phyloP scores from a whole-genome alignment of 2,113 vertebrate genomes.

The Bungarus multicinctus region DNA sequence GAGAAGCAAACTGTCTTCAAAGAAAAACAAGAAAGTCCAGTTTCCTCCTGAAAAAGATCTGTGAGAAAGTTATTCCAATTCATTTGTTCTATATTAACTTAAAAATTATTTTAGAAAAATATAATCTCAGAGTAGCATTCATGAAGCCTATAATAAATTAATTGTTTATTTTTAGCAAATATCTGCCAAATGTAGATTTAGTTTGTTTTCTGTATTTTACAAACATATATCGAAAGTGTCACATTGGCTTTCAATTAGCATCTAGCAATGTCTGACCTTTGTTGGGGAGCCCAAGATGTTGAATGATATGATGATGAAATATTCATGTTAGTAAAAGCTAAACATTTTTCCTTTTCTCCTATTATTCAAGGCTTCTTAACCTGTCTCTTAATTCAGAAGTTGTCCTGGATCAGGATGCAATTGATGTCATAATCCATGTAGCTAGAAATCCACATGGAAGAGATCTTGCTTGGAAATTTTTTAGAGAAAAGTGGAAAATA shows the following conservation, averaged over 20 bases:
- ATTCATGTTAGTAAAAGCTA: conserved; percentile 17
- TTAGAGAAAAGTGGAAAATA: conserved; percentile 94
- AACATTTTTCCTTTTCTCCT: conserved; percentile 24
- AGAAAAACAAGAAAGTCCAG: too few relatives aligned
- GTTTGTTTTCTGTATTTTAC: conserved; percentile 5
- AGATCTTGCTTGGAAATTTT: conserved; percentile 94
- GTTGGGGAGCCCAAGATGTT: not conserved
- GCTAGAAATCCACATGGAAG: conserved; percentile 93
- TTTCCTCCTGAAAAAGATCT: too few relatives aligned
- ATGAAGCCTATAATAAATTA: not conserved
- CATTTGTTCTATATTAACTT: not conserved
- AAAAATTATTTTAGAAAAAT: not conserved
- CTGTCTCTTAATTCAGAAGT: conserved; percentile 93
- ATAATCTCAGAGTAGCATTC: not conserved
- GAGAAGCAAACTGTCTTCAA: too few relatives aligned
- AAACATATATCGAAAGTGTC: not conserved
- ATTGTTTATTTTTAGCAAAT: not conserved
- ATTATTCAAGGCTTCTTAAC: conserved; percentile 82
- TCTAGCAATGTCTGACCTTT: not conserved
- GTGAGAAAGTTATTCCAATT: not conserved
- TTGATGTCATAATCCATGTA: conserved; percentile 95
- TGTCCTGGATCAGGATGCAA: conserved; percentile 94
- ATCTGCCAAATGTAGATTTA: not conserved
- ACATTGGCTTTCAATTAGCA: not conserved
- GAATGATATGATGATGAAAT: not conserved